Evolutionary conservation across 2,113 vertebrate genomes (phyloP).

Genomic region (Struthio camelus): DNA sequence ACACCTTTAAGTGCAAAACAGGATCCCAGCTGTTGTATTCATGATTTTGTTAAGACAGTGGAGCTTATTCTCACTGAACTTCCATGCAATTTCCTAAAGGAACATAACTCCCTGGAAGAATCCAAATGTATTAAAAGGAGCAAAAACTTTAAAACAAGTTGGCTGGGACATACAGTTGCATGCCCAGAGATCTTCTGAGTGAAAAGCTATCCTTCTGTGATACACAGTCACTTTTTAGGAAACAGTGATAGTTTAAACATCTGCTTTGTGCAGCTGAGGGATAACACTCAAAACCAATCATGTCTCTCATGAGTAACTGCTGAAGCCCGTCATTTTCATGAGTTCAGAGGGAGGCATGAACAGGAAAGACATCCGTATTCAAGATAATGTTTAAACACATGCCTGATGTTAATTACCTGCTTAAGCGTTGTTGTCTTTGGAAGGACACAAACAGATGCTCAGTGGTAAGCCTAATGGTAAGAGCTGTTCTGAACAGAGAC

Average conservation of each 20-base stretch:
- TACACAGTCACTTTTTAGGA: neutral
- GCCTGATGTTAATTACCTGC: neutral
- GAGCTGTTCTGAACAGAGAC: neutral
- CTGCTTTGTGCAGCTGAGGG: neutral
- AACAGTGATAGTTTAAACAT: neutral
- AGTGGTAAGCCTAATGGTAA: neutral
- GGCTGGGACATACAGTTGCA: neutral
- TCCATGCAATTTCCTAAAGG: neutral
- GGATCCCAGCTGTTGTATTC: neutral
- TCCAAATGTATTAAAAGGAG: neutral
- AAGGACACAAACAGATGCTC: neutral
- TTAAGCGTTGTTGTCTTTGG: neutral
- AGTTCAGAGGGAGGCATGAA: neutral
- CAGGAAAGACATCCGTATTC: neutral
- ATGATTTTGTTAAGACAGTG: neutral
- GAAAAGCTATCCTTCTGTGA: neutral
- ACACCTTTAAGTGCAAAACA: neutral
- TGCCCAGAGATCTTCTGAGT: neutral
- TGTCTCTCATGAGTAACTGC: neutral
- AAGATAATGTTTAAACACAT: conserved; percentile 5
- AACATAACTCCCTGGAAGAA: neutral
- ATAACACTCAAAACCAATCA: neutral
- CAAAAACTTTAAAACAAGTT: neutral
- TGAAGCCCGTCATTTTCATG: neutral
- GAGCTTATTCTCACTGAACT: neutral